Conservation (phyloP, 2,888 invertebrate genomes). For the Lottia scabra region DNA sequence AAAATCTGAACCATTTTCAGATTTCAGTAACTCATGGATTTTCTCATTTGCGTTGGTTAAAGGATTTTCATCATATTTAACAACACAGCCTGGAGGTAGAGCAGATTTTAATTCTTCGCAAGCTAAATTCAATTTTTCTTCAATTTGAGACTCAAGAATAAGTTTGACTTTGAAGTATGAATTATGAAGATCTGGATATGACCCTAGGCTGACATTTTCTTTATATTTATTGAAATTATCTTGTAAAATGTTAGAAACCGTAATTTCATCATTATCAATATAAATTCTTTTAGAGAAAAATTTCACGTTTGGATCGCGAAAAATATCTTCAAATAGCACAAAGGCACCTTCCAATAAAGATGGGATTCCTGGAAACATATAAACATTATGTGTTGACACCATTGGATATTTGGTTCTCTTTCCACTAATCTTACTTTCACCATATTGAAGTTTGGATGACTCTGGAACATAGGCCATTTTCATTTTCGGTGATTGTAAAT, state of each 20-base stretch:
- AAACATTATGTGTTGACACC: conserved; percentile 75
- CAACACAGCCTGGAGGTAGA: conserved; percentile 69
- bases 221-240: conserved; percentile 71
- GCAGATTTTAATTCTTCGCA: conserved; percentile 60
- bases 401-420: conserved; percentile 71
- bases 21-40: conserved; percentile 52
- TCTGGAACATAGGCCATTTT: conserved; percentile 70
- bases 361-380: conserved; percentile 81
- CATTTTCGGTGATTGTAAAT: conserved; percentile 64
- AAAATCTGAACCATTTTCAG: conserved; percentile 29
- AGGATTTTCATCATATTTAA: conserved; percentile 70
- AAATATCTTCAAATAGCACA: conserved; percentile 65
- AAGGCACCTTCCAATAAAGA: conserved; percentile 71
- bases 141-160: conserved; percentile 71
- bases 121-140: conserved; percentile 67
- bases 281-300: conserved; percentile 64
- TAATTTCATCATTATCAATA: conserved; percentile 67
- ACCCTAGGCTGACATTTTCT: conserved; percentile 73
- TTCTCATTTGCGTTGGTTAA: conserved; percentile 58
- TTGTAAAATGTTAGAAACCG: conserved; percentile 70
- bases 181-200: conserved; percentile 73
- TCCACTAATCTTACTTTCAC: conserved; percentile 69
- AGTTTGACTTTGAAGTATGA: conserved; percentile 73
- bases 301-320: conserved; percentile 57
- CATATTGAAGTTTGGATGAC: conserved; percentile 71